Base-by-base conservation (phyloP, 2,888 invertebrate species). In the Dasypolia templi region DNA sequence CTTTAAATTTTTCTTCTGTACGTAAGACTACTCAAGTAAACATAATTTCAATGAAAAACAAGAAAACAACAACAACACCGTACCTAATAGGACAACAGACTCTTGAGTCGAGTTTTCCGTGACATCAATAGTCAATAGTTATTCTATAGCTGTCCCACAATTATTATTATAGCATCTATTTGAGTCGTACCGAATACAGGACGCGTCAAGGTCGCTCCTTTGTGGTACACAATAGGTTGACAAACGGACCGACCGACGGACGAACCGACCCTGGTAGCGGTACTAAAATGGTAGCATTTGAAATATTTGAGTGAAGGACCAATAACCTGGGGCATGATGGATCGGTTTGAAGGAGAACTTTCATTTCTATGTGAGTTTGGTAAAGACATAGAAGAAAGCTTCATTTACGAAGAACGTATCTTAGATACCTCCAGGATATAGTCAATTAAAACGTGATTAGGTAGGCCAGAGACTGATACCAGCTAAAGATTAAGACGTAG, bases 161-260 rank as follows among this genome's bases (percentile, higher is more conserved):
- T 72, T 63, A 72, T 69, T 72, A 63, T 69, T 44, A 56, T 46
- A 55, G 56, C 29, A 26, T 29, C 61, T 72, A 70, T 78, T 63
- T 69, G 39, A 46, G 61, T 73, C 53, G 75, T 68, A 74, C 53
- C 56, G 71, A 65, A 81, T 73, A 68, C 75, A 79, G 86, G 82
- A 81, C 76, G 69, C 77, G 62, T 73, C 86, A 86, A 86, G 86
- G 86, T 71, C 83, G 39, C 66, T 62, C 85, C 83, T 82, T 86
- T 85, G 78, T 82, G 56, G 80, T 42, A 66, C 75, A 86, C 86
- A 86, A 86, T 86, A 46, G 82, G n/a, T 26, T 64, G 66, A 72
- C 81, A 72, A 81, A 77, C 77, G 49, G 46, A n/a, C 73, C 82
- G 82, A 35, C 35, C n/a, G n/a, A 35, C 5, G 3, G 35, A 62